phyloP scores from a whole-genome alignment of 92 coral and sea anemone genomes.

The Siderastrea siderea region DNA sequence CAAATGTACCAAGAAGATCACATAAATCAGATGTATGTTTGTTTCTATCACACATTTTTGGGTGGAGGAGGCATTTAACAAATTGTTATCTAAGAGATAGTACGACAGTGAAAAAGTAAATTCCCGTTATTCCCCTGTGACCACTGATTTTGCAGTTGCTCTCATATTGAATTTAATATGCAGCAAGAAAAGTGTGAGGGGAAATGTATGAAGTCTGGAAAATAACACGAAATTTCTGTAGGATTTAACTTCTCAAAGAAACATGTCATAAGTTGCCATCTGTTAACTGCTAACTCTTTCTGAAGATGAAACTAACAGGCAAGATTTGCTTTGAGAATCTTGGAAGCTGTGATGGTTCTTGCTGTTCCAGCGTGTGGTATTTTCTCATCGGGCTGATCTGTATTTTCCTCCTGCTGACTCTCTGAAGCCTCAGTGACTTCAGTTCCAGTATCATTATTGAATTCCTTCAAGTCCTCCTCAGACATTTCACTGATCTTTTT shows the following conservation, averaged over 20 bases:
- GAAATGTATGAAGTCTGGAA: too few species aligned
- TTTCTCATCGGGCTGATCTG: background rate
- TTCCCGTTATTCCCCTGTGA: background rate
- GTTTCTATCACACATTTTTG: too few species aligned
- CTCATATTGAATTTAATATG: too few species aligned
- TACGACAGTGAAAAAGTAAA: too few species aligned
- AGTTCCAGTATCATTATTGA: constrained; percentile 19
- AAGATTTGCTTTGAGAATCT: constrained; percentile 62
- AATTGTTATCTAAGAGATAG: too few species aligned
- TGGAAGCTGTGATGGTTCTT: constrained; percentile 63
- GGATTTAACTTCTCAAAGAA: too few species aligned
- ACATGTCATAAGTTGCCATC: background rate
- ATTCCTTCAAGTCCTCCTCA: constrained; percentile 63
- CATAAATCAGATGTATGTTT: too few species aligned
- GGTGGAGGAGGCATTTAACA: too few species aligned
- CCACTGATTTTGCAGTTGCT: too few species aligned
- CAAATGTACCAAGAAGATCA: too few species aligned
- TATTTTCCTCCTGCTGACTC: background rate
- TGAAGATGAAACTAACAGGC: constrained; percentile 51
- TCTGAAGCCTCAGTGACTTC: background rate
- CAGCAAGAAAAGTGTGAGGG: too few species aligned
- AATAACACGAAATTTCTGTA: too few species aligned
- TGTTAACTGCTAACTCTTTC: background rate
- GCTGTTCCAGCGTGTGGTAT: constrained; percentile 4
- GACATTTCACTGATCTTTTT: constrained; percentile 82